Percentiles rank a stretch among this genome's conserved stretches.
Evolutionary conservation across 2,888 invertebrate genomes (phyloP).

Genomic region (Tetheella fluctuosa): DNA sequence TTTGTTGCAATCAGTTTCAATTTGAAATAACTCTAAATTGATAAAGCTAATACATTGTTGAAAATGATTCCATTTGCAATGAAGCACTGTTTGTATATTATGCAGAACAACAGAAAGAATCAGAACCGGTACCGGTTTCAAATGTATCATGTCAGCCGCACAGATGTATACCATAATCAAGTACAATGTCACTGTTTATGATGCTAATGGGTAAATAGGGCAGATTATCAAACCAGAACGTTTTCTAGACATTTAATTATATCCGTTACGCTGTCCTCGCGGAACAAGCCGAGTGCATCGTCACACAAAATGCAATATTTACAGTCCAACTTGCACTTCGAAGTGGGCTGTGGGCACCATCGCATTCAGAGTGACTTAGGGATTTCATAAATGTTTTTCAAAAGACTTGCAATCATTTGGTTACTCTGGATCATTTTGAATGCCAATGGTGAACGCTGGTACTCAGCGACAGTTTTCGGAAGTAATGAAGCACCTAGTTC

Average conservation of each 20-base stretch:
- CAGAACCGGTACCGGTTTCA: too few species aligned
- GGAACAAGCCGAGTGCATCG: constrained; percentile 47
- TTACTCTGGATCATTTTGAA: constrained; percentile 32
- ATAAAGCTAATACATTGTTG: too few species aligned
- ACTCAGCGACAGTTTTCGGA: constrained; percentile 48
- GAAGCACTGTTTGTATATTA: too few species aligned
- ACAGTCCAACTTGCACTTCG: constrained; percentile 32
- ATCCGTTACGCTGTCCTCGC: constrained; percentile 61
- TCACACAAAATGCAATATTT: constrained; percentile 39
- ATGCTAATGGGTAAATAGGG: constrained; percentile 45
- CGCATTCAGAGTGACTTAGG: neutral
- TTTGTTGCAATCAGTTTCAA: too few species aligned
- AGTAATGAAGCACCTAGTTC: constrained; percentile 20
- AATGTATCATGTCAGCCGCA: too few species aligned
- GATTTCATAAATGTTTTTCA: neutral
- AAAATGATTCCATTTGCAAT: too few species aligned
- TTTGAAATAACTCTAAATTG: too few species aligned
- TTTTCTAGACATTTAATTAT: constrained; percentile 71
- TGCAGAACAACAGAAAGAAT: too few species aligned
- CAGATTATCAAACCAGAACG: constrained; percentile 63
- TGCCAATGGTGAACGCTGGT: constrained; percentile 55
- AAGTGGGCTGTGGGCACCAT: constrained; percentile 17
- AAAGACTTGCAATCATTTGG: constrained; percentile 21
- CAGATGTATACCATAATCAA: too few species aligned
- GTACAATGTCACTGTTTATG: constrained; percentile 8